Conservation (phyloP, 2,888 invertebrate genomes). For the Agrotis puta region DNA sequence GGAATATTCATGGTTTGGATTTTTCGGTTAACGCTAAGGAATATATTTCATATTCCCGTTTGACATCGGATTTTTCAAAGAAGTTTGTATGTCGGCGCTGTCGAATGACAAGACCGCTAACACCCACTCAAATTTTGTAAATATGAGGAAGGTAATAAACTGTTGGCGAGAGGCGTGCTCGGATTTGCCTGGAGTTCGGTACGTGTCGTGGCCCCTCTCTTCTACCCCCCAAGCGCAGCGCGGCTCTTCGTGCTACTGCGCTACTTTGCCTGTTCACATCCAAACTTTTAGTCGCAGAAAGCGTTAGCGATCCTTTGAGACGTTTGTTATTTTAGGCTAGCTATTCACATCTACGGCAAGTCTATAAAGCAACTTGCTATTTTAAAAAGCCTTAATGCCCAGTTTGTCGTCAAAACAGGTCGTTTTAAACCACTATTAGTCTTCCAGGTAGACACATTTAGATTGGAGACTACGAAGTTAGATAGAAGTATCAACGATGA, state of each 20-base stretch:
- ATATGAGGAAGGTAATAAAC: slow-evolving; percentile 89
- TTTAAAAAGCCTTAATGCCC: not conserved
- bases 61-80: slow-evolving; percentile 42
- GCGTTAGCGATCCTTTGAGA: slow-evolving; percentile 76
- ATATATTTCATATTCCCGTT: not conserved
- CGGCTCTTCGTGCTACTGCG: slow-evolving; percentile 65
- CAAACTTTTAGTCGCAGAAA: slow-evolving; percentile 81
- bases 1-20: not conserved
- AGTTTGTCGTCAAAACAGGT: not conserved
- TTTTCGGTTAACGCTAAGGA: slow-evolving; percentile 1
- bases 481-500: slow-evolving; percentile 37
- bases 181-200: slow-evolving; percentile 87
- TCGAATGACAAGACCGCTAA: slow-evolving; percentile 77
- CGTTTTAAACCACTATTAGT: not conserved
- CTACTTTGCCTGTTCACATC: slow-evolving; percentile 71
- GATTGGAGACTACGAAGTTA: slow-evolving; percentile 51
- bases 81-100: slow-evolving; percentile 67
- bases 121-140: slow-evolving; percentile 87
- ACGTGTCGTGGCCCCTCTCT: slow-evolving; percentile 77
- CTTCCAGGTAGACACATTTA: not conserved
- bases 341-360: slow-evolving; percentile 54
- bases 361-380: slow-evolving; percentile 14
- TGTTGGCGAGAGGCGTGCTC: slow-evolving; percentile 82
- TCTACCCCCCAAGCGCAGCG: slow-evolving; percentile 61
- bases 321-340: slow-evolving; percentile 75